These are phyloP conservation scores for Temnothorax unifasciatus DNA, from an alignment of 2,888 invertebrate genomes.

Conservation along the genomic window DNA sequence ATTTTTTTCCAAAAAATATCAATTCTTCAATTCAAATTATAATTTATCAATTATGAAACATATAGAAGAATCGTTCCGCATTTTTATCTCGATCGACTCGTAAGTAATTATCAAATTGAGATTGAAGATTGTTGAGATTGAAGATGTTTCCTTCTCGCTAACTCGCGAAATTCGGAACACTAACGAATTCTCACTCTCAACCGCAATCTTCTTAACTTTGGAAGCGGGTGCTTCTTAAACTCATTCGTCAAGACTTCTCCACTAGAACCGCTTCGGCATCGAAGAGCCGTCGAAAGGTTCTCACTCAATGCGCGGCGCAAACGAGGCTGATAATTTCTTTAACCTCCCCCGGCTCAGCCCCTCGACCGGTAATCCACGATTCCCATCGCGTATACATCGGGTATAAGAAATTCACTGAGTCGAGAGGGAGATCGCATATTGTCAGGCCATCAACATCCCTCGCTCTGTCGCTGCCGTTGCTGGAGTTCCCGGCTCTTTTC, in stretches of 20 bases:
- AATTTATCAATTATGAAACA: not conserved
- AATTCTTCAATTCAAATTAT: not conserved
- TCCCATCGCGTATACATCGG: conserved; percentile 66
- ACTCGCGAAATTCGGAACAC: conserved; percentile 49
- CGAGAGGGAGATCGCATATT: conserved; percentile 82
- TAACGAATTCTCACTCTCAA: conserved; percentile 33
- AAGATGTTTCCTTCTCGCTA: not conserved
- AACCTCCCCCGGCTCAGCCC: conserved; percentile 61
- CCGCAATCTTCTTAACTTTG: conserved; percentile 43
- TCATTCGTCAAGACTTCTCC: conserved; percentile 35
- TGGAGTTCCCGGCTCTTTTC: conserved; percentile 34
- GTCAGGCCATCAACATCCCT: conserved; percentile 81
- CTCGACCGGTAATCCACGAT: conserved; percentile 51
- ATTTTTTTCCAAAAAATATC: not conserved
- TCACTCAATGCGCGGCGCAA: conserved; percentile 65
- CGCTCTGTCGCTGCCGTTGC: conserved; percentile 53
- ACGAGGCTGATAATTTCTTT: conserved; percentile 74
- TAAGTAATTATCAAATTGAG: not conserved
- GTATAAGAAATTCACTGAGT: conserved; percentile 79
- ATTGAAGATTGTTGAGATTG: not conserved
- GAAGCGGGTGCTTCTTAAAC: conserved; percentile 22
- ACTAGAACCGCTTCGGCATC: conserved; percentile 11
- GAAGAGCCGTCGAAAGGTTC: conserved; percentile 26
- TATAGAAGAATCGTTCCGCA: not conserved
- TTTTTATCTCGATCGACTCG: not conserved